These are phyloP conservation scores for chimpanzee (Pan troglodytes) DNA, from an alignment of 2,113 vertebrate genomes.

Conservation along the genomic window NHGRI_mPanTro3-v2.1_pri NC_072402.2:87352001-87352500, in stretches of 20 bases:
- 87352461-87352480: background rate
- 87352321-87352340: background rate
- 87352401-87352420: background rate
- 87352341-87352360: background rate
- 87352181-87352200: background rate
- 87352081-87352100: background rate
- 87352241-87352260: background rate
- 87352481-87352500: background rate
- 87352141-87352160: background rate
- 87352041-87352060: background rate
- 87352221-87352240: background rate
- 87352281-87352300: background rate
- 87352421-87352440: background rate
- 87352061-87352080: background rate
- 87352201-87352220: background rate
- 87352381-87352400: background rate
- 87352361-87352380: background rate
- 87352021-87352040: background rate
- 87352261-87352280: background rate
- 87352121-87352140: background rate
- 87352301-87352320: background rate
- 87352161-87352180: background rate
- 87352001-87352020: background rate
- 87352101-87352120: too few relatives aligned
- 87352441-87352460: background rate